phyloP scores from a whole-genome alignment of 2,797 vertebrate species.

The Thripadectes ignobilis region DNA sequence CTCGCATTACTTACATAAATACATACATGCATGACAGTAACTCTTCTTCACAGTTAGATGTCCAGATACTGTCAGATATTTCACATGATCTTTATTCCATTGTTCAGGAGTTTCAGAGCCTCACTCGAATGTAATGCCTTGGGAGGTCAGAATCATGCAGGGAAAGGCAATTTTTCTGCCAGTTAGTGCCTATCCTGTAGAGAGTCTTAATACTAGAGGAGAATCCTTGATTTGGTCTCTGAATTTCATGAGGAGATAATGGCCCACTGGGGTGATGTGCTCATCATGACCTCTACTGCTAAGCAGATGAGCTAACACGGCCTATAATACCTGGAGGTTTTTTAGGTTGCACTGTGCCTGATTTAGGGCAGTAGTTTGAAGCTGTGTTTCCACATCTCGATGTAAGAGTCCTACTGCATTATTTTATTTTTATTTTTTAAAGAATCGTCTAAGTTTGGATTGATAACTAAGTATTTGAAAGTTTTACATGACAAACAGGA shows the following conservation, averaged over 20 bases:
- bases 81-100: constrained; percentile 9
- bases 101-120: constrained; percentile 35
- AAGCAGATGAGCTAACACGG: constrained; percentile 38
- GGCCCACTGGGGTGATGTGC: constrained; percentile 28
- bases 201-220: constrained; percentile 31
- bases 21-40: not conserved
- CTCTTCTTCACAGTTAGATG: not conserved
- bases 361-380: not conserved
- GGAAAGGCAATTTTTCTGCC: constrained; percentile 46
- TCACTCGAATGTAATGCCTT: not conserved
- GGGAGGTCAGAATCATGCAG: constrained; percentile 53
- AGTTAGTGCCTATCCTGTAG: constrained; percentile 10
- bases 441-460: not conserved
- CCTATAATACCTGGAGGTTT: constrained; percentile 9
- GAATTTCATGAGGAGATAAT: constrained; percentile 63
- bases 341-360: not conserved
- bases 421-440: not conserved
- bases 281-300: constrained; percentile 50
- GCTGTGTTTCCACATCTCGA: not conserved
- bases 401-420: not conserved
- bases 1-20: not conserved
- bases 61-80: not conserved
- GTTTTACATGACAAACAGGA: not conserved
- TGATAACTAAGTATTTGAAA: not conserved
- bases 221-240: constrained; percentile 53